phyloP scores from a whole-genome alignment of 64 coral and sea anemone genomes.

The Pachyseris speciosa region DNA sequence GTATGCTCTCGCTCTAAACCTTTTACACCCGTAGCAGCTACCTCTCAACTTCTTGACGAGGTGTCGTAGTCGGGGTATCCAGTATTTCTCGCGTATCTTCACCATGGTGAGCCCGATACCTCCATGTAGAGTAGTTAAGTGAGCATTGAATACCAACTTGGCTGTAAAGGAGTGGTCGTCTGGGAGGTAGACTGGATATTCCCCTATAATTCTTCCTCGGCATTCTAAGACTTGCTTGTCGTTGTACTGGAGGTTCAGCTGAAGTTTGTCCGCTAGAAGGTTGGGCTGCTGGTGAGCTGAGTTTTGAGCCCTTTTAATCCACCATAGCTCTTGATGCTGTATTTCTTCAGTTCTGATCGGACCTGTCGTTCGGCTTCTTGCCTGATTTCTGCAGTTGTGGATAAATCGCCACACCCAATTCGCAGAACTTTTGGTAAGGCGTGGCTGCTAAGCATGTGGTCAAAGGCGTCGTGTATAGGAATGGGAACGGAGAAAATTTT shows the following conservation, averaged over 20 bases:
- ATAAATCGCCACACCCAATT: background rate
- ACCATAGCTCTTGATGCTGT: constrained; percentile 5
- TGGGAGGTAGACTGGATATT: constrained; percentile 32
- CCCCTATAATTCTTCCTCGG: constrained; percentile 13
- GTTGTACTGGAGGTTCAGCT: constrained; percentile 48
- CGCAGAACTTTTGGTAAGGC: constrained; percentile 24
- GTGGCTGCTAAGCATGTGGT: too few relatives aligned
- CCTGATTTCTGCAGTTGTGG: background rate
- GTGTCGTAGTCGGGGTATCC: constrained; percentile 63
- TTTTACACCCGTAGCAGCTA: constrained; percentile 60
- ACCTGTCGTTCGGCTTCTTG: background rate
- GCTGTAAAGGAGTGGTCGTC: constrained; percentile 17
- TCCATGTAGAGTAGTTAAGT: constrained; percentile 30
- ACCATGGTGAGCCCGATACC: constrained; percentile 47
- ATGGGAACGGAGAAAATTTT: background rate
- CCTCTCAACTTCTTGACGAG: constrained; percentile 55
- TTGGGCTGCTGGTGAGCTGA: background rate
- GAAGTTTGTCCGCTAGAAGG: background rate
- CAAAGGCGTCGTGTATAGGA: too few relatives aligned
- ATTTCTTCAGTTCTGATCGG: constrained; percentile 21
- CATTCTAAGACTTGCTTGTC: constrained; percentile 24
- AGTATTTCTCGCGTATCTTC: constrained; percentile 50
- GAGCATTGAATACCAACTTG: constrained; percentile 10
- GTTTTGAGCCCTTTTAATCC: constrained; percentile 39
- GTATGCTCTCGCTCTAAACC: constrained; percentile 29